A percentile compares a stretch with the other conserved stretches of the same genome.
These are phyloP conservation scores for Vollenhovia emeryi DNA, from an alignment of 1,140 invertebrate genomes.

Conservation along the genomic window DNA sequence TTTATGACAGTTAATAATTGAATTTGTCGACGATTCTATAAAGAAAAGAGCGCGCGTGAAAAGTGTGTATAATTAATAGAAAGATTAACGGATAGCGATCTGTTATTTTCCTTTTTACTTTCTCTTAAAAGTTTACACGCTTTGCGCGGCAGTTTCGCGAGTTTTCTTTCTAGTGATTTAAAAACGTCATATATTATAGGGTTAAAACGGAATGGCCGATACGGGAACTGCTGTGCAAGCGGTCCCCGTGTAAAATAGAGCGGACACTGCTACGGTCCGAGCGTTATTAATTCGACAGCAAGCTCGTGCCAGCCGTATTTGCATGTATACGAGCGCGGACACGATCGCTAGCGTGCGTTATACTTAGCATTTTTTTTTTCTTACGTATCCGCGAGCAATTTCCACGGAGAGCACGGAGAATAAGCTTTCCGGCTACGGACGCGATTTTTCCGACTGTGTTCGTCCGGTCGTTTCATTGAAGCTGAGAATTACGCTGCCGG, in stretches of 20 bases:
- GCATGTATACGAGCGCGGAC: conserved; percentile 27
- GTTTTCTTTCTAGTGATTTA: not conserved
- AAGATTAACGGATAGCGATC: not conserved
- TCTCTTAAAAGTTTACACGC: not conserved
- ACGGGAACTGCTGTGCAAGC: conserved; percentile 29
- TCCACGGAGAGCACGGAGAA: not conserved
- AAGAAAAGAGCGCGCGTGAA: not conserved
- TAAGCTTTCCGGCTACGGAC: not conserved
- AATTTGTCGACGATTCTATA: not conserved
- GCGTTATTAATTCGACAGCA: conserved; percentile 52
- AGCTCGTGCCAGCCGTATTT: conserved; percentile 46
- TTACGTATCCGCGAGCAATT: conserved; percentile 20
- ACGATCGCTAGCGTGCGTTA: conserved; percentile 22
- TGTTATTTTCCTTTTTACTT: not conserved
- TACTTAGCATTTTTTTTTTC: conserved; percentile 51
- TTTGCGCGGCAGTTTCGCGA: not conserved
- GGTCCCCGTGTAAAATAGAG: conserved; percentile 28
- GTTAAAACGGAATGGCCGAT: conserved; percentile 25
- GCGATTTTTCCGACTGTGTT: conserved; percentile 37
- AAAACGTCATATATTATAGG: conserved; percentile 37
- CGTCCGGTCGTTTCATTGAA: conserved; percentile 29
- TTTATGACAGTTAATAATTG: not conserved
- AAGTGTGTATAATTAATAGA: not conserved
- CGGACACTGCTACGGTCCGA: conserved; percentile 19
- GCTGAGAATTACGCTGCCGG: conserved; percentile 31